Evolutionary conservation across 2,888 invertebrate genomes (phyloP), one percentile per base, ranked within the genome.

Genomic region (Brachyptera risi): DNA sequence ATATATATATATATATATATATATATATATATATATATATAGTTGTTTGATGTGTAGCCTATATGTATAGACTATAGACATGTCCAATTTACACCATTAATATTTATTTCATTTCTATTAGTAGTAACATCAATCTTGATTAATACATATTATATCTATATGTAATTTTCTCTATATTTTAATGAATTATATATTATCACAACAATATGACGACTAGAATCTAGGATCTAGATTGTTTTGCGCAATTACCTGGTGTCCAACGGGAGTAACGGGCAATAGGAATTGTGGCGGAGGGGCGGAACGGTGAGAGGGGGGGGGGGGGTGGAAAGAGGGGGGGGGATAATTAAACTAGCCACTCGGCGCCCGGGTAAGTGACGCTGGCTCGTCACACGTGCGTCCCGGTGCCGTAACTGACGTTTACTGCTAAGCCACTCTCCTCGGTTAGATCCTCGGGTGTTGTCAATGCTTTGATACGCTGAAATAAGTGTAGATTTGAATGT

Each of bases 301-400:
- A n/a, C n/a, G n/a, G n/a, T 4, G 17, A 21, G 17, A 44, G 4
- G 19, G 3, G 13, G 13, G 56, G 31, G 13, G 47, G 40, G 40
- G n/a, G n/a, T n/a, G n/a, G n/a, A 4, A 19, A 21, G 17, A 44
- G 4, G 19, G 3, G 13, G 13, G 56, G 31, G 13, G 47, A 17
- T 19, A 35, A 2, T 58, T 27, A 58, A n/a, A 58, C 58, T 15
- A 58, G 58, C 58, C 58, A 58, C 58, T 58, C 58, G 13, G 58
- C 49, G 17, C 54, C 47, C 11, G 49, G 35, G 15, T 31, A 50
- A 7, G 21, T 17, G 11, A 17, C 11, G 47, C 50, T 17, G 4
- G 23, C 49, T 19, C 75, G 79, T 80, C 79, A 80, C 72, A 80
- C 79, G 67, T 79, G 78, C 49, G 79, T 77, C 42, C 78, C 78